phyloP scores from a whole-genome alignment of 2,888 invertebrate species.

The Agrypnus murinus region DNA sequence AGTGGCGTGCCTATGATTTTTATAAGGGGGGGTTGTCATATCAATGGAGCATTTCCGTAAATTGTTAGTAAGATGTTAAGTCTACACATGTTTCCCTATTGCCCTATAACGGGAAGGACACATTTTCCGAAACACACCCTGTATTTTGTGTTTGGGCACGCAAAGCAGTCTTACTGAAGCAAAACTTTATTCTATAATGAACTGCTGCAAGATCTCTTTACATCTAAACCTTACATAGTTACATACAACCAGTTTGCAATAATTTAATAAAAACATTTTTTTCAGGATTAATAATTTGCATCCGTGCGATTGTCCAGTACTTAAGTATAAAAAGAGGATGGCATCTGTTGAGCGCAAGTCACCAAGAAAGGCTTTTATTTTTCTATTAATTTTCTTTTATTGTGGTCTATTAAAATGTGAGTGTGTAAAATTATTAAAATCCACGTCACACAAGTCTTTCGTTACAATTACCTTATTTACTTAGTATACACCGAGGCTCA shows the following conservation, averaged over 20 bases:
- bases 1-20: too few species aligned
- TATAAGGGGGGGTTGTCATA: too few species aligned
- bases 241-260: conserved; percentile 28
- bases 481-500: conserved; percentile 12
- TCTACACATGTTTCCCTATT: too few species aligned
- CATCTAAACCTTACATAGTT: too few species aligned
- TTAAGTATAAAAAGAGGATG: conserved; percentile 92
- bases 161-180: too few species aligned
- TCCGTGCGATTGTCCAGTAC: conserved; percentile 90
- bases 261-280: conserved; percentile 54
- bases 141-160: conserved; percentile 30
- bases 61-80: too few species aligned
- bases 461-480: conserved; percentile 16
- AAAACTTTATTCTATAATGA: too few species aligned
- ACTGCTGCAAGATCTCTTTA: too few species aligned
- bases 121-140: neutral
- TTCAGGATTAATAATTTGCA: conserved; percentile 88
- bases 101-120: too few species aligned
- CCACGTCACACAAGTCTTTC: conserved; percentile 27
- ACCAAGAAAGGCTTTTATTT: conserved; percentile 90
- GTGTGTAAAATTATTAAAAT: conserved; percentile 23
- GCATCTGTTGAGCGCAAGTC: conserved; percentile 89
- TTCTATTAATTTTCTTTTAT: conserved; percentile 78
- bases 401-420: conserved; percentile 10
- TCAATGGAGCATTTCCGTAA: too few species aligned